Percentiles rank a stretch among this genome's conserved stretches.
phyloP scores from a whole-genome alignment of 2,113 vertebrate species.

The Corapipo altera region DNA sequence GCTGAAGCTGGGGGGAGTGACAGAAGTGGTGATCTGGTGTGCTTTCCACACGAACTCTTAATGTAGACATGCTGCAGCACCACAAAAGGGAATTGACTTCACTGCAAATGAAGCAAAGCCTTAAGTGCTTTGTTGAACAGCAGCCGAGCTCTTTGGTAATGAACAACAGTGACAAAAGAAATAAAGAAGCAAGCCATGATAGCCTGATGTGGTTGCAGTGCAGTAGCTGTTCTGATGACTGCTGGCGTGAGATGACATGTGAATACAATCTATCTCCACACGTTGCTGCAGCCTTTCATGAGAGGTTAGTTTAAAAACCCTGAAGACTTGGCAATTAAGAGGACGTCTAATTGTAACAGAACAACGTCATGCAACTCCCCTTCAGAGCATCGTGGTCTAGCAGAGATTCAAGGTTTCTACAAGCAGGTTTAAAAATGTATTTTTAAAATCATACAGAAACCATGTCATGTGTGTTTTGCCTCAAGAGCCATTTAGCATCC shows the following conservation, averaged over 20 bases:
- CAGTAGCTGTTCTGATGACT: not conserved
- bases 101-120: constrained; percentile 34
- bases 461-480: not conserved
- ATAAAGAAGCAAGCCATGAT: constrained; percentile 3
- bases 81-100: constrained; percentile 10
- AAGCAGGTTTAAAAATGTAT: not conserved
- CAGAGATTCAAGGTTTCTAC: not conserved
- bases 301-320: constrained; percentile 49
- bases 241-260: not conserved
- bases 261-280: not conserved
- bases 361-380: not conserved
- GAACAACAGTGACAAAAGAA: constrained; percentile 47
- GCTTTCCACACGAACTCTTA: not conserved
- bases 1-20: not conserved
- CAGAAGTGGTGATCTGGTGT: fast-evolving
- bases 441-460: constrained; percentile 6
- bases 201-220: not conserved
- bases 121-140: constrained; percentile 66
- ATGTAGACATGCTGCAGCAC: constrained; percentile 20
- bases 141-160: constrained; percentile 56
- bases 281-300: constrained; percentile 19
- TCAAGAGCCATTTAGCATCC: not conserved
- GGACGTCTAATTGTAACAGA: constrained; percentile 53
- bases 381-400: not conserved
- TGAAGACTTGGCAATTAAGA: constrained; percentile 53